Evolutionary conservation across 2,888 invertebrate species (phyloP), one percentile per base, ranked within the genome.

Genomic region (Eristalinus aeneus): DNA sequence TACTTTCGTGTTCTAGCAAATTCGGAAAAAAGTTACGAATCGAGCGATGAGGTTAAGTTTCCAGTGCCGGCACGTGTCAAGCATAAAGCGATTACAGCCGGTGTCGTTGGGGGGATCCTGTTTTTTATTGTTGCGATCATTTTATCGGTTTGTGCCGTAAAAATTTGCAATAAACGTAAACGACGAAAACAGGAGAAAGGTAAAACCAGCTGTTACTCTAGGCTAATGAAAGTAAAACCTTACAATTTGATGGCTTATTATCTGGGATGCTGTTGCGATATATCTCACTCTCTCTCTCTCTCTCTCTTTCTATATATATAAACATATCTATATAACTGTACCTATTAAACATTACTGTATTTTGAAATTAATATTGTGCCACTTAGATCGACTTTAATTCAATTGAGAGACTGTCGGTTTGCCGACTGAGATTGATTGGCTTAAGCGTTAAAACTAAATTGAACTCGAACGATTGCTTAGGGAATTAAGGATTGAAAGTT

Each of bases 61-160:
- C 95, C 96, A 53, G 97, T 98, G 90, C 97, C 97, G 89, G 97
- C 97, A 88, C 95, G 97, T 87, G 97, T 97, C 89, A 97, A 97
- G 93, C 97, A 97, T 94, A 97, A 97, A 95, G 98, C 98, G 89
- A 97, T 98, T 93, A 98, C 97, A 87, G 98, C 98, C 90, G 98
- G 98, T 88, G 97, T 98, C 90, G 98, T 98, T 89, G 98, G 98
- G 90, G 98, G 98, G 89, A 96, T 99, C 91, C 95, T 98, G 92
- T 98, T 99, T 95, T 98, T 98, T 95, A 97, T 98, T 92, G 98
- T 98, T 91, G 98, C 98, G 93, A 98, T 98, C 93, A 97, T 98
- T 92, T 95, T 99, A 91, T 98, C 98, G 90, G 97, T 98, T 92
- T 98, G 98, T 94, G 98, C 98, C 90, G 98, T 98, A 92, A 98